Percentiles rank a stretch among this genome's conserved stretches.
These are phyloP conservation scores for Zonitis immaculata DNA, from an alignment of 2,888 invertebrate species.

Conservation along the genomic window DNA sequence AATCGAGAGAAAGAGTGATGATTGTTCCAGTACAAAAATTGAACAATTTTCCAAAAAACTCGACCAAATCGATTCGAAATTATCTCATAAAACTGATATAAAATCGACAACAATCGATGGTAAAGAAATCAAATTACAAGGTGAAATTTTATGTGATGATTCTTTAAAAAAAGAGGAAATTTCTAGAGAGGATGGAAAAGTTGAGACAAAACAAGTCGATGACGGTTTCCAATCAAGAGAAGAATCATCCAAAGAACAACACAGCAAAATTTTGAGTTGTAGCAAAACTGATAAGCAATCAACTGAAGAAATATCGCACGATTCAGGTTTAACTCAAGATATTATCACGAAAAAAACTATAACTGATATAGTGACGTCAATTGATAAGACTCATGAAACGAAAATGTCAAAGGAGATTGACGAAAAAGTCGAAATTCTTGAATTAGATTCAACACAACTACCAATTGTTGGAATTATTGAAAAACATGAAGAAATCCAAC, in stretches of 20 bases:
- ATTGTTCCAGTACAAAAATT: background rate
- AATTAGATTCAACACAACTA: constrained; percentile 23
- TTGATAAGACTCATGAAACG: constrained; percentile 31
- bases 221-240: constrained; percentile 24
- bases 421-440: constrained; percentile 20
- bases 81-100: constrained; percentile 7
- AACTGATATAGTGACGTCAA: constrained; percentile 19
- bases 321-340: constrained; percentile 1
- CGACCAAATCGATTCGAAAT: constrained; percentile 5
- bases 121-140: constrained; percentile 29
- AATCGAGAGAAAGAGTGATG: constrained; percentile 5
- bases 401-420: constrained; percentile 29
- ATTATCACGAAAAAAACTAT: constrained; percentile 13
- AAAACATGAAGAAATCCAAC: constrained; percentile 39
- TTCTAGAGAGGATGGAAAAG: constrained; percentile 25
- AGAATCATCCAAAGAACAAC: constrained; percentile 29
- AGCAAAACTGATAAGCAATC: constrained; percentile 19
- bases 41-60: background rate
- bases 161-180: constrained; percentile 21
- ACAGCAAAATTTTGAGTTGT: constrained; percentile 21
- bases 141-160: constrained; percentile 30
- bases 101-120: constrained; percentile 1
- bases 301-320: constrained; percentile 7
- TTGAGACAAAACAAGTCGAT: constrained; percentile 31
- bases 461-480: constrained; percentile 19